Evolutionary conservation across 2,888 invertebrate species (phyloP), one percentile per base, ranked within the genome.

Genomic region (Helicoverpa assulta): DNA sequence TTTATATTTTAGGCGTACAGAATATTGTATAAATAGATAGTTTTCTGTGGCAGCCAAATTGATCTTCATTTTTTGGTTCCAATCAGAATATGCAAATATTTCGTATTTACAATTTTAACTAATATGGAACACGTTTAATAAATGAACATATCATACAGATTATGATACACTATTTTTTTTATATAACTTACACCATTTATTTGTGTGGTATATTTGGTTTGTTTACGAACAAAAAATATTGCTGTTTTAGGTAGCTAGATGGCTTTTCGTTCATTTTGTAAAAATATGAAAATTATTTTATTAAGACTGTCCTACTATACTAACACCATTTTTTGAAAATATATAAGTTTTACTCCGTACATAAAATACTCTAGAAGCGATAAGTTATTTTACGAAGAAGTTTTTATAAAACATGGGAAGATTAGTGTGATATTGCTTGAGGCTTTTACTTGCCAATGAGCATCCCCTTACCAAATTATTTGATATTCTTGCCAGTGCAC

Each of bases 231-330:
- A 16, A 26, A 53, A 54, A 26, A 21, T 8, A 71, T 43, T 8
- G 69, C 60, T 56, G 56, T 76, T 76, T 70, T 80, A 75, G 72
- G 68, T 73, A 81, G 76, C 67, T 76, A 79, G 80, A 54, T 70
- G 53, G 67, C 69, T 80, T 77, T 53, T 52, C 21, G 18, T 52
- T 54, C 21, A 53, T 77, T 56, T 16, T 37, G 3, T 37, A 37
- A 12, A 37, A 37, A 37, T 3, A 37, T 70, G 26, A 73, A 33
- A 43, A 51, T 51, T 50, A n/a, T 55, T 56, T 58, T 60, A 54
- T 43, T 58, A 18, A 58, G 10, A 71, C 33, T 50, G 47, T 19
- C 18, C 18, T 8, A 57, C 21, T n/a, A 64, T 69, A 62, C 47
- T 53, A 61, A 61, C 40, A 53, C 18, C 51, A 50, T n/a, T 57